Evolutionary conservation across 2,888 invertebrate genomes (phyloP).

Genomic region (Erebia palarica): DNA sequence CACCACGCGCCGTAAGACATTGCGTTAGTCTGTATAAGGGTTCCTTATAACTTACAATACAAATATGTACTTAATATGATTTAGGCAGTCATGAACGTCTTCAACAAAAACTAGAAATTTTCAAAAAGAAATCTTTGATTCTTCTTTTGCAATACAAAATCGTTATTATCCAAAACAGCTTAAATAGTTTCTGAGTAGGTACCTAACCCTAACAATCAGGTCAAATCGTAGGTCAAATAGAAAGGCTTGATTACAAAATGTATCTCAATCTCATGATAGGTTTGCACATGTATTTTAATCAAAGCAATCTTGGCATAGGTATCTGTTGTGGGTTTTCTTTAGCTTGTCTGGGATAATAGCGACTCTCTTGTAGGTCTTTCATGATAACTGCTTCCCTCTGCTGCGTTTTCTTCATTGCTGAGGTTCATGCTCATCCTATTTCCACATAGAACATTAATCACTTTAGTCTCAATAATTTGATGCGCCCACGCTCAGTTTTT

Average conservation of each 20-base stretch:
- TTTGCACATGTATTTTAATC: constrained; percentile 1
- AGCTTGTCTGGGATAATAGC: neutral
- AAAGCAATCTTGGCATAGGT: constrained; percentile 8
- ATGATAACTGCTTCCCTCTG: neutral
- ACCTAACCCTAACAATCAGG: neutral
- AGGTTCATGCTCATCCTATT: neutral
- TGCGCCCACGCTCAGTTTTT: no score
- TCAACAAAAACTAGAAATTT: no score
- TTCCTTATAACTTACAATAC: no score
- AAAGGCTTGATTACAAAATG: neutral
- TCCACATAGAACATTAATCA: no score
- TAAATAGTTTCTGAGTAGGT: neutral
- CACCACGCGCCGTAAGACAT: no score
- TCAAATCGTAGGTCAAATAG: neutral
- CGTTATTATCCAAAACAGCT: no score
- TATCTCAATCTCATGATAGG: neutral
- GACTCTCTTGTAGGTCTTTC: neutral
- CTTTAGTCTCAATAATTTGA: no score
- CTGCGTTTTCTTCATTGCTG: neutral
- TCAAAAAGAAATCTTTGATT: no score
- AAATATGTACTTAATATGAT: no score
- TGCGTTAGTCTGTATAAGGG: no score
- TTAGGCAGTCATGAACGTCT: no score
- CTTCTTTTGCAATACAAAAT: no score
- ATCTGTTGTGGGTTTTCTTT: constrained; percentile 5